Conservation (phyloP, 2,888 invertebrate genomes). For the Peribatodes rhomboidaria region DNA sequence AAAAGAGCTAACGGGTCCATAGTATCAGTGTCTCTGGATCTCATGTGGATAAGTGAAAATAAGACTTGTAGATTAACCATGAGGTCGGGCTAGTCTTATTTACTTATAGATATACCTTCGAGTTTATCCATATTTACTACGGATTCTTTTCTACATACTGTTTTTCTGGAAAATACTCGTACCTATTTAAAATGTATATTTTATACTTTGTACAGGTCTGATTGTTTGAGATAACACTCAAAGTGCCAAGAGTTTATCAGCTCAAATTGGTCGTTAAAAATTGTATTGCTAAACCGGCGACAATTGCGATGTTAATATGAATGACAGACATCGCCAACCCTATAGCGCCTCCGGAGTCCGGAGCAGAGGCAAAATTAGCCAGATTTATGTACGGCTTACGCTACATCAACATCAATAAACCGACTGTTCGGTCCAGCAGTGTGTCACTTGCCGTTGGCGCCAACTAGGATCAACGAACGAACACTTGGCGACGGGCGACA, state of each 20-base stretch:
- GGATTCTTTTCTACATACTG: background rate
- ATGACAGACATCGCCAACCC: conserved; percentile 19
- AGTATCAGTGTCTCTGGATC: conserved; percentile 11
- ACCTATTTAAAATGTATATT: too few relatives aligned
- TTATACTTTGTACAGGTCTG: background rate
- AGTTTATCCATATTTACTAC: background rate
- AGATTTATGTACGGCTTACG: conserved; percentile 27
- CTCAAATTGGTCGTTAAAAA: conserved; percentile 7
- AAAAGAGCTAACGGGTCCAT: conserved; percentile 18
- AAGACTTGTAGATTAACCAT: conserved; percentile 17
- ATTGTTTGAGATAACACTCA: background rate
- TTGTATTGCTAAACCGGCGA: conserved; percentile 17
- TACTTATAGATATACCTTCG: background rate
- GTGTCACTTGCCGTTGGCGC: conserved; percentile 43
- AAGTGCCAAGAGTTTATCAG: conserved; percentile 10
- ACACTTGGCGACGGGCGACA: conserved; percentile 41
- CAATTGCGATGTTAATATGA: conserved; percentile 24
- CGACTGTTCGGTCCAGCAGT: conserved; percentile 24
- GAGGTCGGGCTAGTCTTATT: background rate
- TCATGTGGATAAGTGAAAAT: conserved; percentile 10
- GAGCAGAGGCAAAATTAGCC: conserved; percentile 22
- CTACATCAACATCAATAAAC: conserved; percentile 44
- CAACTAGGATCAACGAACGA: conserved; percentile 46
- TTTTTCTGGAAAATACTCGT: background rate
- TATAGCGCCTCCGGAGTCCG: conserved; percentile 17